Evolutionary conservation across 2,113 vertebrate species (phyloP).

Genomic region (Mormyrus iriodes): DNA sequence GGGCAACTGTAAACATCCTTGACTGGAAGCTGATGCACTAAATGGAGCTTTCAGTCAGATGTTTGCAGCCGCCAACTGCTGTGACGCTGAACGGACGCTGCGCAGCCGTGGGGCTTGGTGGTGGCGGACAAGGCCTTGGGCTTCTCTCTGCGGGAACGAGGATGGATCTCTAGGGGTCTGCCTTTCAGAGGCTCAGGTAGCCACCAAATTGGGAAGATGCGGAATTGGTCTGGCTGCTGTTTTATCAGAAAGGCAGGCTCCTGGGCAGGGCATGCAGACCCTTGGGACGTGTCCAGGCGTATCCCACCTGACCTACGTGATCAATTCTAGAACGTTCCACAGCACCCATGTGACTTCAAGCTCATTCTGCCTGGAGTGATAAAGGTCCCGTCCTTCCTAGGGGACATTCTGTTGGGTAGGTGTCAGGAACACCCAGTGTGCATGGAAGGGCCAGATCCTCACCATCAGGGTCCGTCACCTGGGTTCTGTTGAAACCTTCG

Average conservation of each 20-base stretch:
- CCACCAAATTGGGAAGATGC: background rate
- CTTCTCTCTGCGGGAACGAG: background rate
- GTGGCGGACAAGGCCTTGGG: background rate
- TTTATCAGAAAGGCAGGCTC: background rate
- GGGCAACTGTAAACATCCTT: constrained; percentile 65
- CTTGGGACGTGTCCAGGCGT: too few species aligned
- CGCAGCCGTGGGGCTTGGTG: background rate
- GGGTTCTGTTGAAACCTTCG: background rate
- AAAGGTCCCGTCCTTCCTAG: background rate
- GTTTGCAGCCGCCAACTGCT: constrained; percentile 80
- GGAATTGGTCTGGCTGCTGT: background rate
- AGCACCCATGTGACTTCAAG: background rate
- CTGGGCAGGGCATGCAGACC: background rate
- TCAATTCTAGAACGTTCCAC: background rate
- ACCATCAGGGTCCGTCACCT: background rate
- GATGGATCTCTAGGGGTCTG: background rate
- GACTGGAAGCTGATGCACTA: constrained; percentile 76
- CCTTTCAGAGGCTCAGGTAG: background rate
- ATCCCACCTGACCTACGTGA: too few species aligned
- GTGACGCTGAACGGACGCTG: background rate
- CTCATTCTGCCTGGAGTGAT: background rate
- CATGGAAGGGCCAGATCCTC: background rate
- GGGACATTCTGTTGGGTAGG: background rate
- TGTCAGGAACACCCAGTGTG: background rate
- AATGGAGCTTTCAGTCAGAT: constrained; percentile 82